phyloP scores from a whole-genome alignment of 2,888 invertebrate genomes.

The Phyllotreta cruciferae region DNA sequence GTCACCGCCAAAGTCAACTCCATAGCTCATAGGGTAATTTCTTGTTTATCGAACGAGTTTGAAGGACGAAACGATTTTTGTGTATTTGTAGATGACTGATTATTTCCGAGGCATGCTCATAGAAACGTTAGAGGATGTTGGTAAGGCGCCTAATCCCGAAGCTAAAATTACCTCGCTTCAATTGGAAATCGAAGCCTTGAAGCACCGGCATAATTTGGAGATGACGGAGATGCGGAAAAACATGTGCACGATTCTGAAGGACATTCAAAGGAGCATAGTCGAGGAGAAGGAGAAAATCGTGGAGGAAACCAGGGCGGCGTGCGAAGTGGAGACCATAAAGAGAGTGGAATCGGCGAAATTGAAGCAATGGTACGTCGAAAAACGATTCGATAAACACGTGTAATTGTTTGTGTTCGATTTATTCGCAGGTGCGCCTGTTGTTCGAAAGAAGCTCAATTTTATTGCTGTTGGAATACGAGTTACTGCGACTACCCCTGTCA shows the following conservation, averaged over 20 bases:
- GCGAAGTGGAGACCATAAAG: slow-evolving; percentile 73
- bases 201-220: slow-evolving; percentile 78
- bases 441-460: slow-evolving; percentile 86
- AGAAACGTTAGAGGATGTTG: slow-evolving; percentile 71
- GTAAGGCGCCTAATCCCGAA: slow-evolving; percentile 64
- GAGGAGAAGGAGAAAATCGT: slow-evolving; percentile 71
- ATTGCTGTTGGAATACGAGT: slow-evolving; percentile 96
- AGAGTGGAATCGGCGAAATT: slow-evolving; percentile 81
- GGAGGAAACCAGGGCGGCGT: slow-evolving; percentile 70
- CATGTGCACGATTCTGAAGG: slow-evolving; percentile 54
- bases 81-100: slow-evolving; percentile 66
- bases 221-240: slow-evolving; percentile 66
- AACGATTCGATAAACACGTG: slow-evolving; percentile 5
- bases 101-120: slow-evolving; percentile 74
- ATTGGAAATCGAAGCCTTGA: slow-evolving; percentile 73
- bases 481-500: slow-evolving; percentile 93
- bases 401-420: slow-evolving; percentile 1
- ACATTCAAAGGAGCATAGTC: slow-evolving; percentile 54
- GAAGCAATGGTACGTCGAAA: slow-evolving; percentile 78
- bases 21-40: slow-evolving; percentile 57
- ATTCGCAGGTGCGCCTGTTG: slow-evolving; percentile 80
- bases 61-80: slow-evolving; percentile 13
- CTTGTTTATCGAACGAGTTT: neutral
- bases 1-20: slow-evolving; percentile 55
- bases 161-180: slow-evolving; percentile 68